Base-by-base conservation (phyloP, 2,888 invertebrate genomes). In the Nomada ruficornis region DNA sequence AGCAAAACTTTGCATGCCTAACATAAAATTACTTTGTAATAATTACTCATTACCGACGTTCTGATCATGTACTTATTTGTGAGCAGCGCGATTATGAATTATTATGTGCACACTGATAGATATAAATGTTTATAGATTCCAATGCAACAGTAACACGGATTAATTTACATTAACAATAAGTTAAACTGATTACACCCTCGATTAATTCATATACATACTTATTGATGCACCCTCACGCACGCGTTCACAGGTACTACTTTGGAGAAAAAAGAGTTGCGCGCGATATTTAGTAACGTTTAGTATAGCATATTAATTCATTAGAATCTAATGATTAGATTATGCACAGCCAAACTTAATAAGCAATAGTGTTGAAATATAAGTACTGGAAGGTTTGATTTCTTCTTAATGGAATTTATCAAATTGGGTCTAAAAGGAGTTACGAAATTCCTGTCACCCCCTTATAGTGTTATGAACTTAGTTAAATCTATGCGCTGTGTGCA, bases 91-190 rank as follows among this genome's bases (percentile, higher is more conserved):
- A 54, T 26, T 65, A 60, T 18, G 52, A 55, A 44, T 18, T 47
- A 9, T 62, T 54, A 52, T 73, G 23, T 67, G 54, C 54, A 54
- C 65, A 42, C 7, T 50, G 36, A 71, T 57, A 67, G 29, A 78
- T 78, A 42, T 47, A 59, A 50, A 65, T 26, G 29, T 67, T 70
- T 62, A 54, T 60, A 81, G 52, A 23, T 47, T 54, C 36, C 26
- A 20, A 47, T 72, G 26, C 72, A 78, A 69, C 26, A 67, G 63
- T 73, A 29, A 52, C 52, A 69, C n/a, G 70, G 42, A 71, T 62
- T n/a, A 78, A 69, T 79, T 81, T 78, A 73, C 20, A 60, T n/a
- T n/a, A 73, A 69, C 36, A 68, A 47, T 69, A 69, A 62, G 26
- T 20, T 63, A 73, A 54, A 68, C 60, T 18, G 44, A 68, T 63